These are phyloP conservation scores for Pseudomyrmex gracilis DNA, from an alignment of 1,140 invertebrate genomes.

Conservation along the genomic window DNA sequence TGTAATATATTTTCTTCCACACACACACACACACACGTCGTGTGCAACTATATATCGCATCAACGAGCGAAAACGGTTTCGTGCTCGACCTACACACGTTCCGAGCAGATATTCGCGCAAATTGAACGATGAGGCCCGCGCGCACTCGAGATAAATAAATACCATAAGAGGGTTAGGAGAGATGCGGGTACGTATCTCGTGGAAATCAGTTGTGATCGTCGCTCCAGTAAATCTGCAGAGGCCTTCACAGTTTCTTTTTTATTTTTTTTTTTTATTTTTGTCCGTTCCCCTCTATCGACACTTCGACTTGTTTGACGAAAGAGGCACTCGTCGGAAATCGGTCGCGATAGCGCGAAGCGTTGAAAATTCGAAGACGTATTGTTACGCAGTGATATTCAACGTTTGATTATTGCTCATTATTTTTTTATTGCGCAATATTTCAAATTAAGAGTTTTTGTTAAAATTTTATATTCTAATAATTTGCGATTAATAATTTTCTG, in stretches of 20 bases:
- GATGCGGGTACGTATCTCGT: slow-evolving; percentile 68
- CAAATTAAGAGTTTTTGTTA: neutral
- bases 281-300: neutral
- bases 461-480: too few relatives aligned
- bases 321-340: slow-evolving; percentile 51
- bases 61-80: slow-evolving; percentile 59
- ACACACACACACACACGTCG: neutral
- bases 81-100: slow-evolving; percentile 28
- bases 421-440: slow-evolving; percentile 13
- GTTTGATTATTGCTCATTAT: slow-evolving; percentile 28
- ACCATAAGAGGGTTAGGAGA: slow-evolving; percentile 49
- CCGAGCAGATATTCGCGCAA: slow-evolving; percentile 59
- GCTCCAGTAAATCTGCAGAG: slow-evolving; percentile 68
- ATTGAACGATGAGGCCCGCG: slow-evolving; percentile 70
- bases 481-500: too few relatives aligned
- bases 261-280: slow-evolving; percentile 33
- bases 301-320: neutral
- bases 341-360: neutral
- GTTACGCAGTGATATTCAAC: neutral
- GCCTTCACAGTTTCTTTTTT: slow-evolving; percentile 52
- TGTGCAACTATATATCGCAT: slow-evolving; percentile 23
- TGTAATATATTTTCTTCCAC: too few relatives aligned
- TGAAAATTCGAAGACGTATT: neutral
- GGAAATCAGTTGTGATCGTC: slow-evolving; percentile 54
- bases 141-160: slow-evolving; percentile 76